These are phyloP conservation scores for Anoplopoma fimbria DNA, from an alignment of 2,113 vertebrate genomes.

Conservation along the genomic window DNA sequence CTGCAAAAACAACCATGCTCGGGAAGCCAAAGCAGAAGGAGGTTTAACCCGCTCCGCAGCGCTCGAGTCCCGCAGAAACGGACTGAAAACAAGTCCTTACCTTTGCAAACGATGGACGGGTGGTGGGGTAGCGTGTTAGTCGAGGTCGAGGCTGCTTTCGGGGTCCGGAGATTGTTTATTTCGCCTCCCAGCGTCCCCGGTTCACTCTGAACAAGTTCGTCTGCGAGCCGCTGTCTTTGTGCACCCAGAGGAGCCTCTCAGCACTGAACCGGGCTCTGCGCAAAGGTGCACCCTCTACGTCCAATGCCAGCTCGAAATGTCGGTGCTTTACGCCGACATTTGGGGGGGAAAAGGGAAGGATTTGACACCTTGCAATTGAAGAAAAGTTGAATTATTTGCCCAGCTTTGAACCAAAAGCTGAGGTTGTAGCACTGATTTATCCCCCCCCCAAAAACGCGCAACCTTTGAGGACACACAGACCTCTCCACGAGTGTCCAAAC, in stretches of 20 bases:
- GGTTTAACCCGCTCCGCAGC: slow-evolving; percentile 68
- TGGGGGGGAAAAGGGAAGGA: background rate
- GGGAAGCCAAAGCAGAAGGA: slow-evolving; percentile 75
- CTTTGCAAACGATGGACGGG: slow-evolving; percentile 48
- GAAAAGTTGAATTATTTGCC: slow-evolving; percentile 43
- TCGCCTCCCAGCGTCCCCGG: slow-evolving; percentile 81
- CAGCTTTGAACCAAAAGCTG: slow-evolving; percentile 23
- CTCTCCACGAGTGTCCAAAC: slow-evolving; percentile 60
- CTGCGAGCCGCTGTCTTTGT: slow-evolving; percentile 85
- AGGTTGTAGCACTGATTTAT: slow-evolving; percentile 23
- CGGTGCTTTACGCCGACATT: slow-evolving; percentile 7
- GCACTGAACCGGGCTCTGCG: slow-evolving; percentile 82
- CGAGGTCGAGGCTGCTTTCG: slow-evolving; percentile 54
- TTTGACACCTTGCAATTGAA: background rate
- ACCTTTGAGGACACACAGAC: slow-evolving; percentile 46
- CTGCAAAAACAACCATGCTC: slow-evolving; percentile 85
- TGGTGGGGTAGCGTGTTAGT: slow-evolving; percentile 29
- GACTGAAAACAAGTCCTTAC: slow-evolving; percentile 72
- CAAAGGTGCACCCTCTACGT: slow-evolving; percentile 84
- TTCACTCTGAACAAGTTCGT: slow-evolving; percentile 83
- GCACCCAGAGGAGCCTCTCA: slow-evolving; percentile 83
- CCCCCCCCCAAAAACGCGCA: slow-evolving; percentile 72
- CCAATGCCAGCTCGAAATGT: slow-evolving; percentile 57
- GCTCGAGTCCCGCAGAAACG: slow-evolving; percentile 47
- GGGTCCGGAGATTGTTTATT: slow-evolving; percentile 74